phyloP scores from a whole-genome alignment of 2,113 vertebrate genomes.

The Sciurus niger region DNA sequence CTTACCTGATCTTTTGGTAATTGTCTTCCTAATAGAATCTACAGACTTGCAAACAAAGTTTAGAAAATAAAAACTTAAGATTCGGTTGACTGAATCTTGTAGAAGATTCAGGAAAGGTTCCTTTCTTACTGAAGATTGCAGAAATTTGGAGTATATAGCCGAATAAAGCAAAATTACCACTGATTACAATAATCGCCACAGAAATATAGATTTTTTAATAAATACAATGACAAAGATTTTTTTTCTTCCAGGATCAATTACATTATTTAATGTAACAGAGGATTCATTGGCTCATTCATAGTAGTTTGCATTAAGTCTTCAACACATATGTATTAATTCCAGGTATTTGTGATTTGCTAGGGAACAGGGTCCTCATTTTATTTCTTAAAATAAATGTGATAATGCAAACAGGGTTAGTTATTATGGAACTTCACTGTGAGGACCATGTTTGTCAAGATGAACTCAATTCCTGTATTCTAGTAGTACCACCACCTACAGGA shows the following conservation, averaged over 20 bases:
- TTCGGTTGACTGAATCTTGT: neutral
- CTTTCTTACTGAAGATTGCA: neutral
- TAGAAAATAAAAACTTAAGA: neutral
- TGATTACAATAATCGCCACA: neutral
- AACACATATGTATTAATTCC: neutral
- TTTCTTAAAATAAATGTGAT: neutral
- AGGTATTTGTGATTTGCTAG: neutral
- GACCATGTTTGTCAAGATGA: neutral
- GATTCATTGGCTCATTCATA: neutral
- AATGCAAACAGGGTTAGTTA: neutral
- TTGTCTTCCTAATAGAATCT: neutral
- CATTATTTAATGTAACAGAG: neutral
- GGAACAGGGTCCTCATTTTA: neutral
- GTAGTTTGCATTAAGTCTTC: neutral
- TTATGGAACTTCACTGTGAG: neutral
- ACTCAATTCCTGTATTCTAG: neutral
- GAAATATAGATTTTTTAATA: constrained; percentile 49
- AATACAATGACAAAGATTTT: constrained; percentile 34
- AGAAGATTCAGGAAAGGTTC: no score
- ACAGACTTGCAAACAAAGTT: neutral
- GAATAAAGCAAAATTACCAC: constrained; percentile 48
- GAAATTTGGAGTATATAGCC: constrained; percentile 19
- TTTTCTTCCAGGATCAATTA: constrained; percentile 25
- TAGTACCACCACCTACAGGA: neutral
- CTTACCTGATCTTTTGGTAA: neutral